Percentiles rank a stretch among this genome's conserved stretches.
phyloP scores from a whole-genome alignment of 1,140 invertebrate species.

The Ceratina australensis region DNA sequence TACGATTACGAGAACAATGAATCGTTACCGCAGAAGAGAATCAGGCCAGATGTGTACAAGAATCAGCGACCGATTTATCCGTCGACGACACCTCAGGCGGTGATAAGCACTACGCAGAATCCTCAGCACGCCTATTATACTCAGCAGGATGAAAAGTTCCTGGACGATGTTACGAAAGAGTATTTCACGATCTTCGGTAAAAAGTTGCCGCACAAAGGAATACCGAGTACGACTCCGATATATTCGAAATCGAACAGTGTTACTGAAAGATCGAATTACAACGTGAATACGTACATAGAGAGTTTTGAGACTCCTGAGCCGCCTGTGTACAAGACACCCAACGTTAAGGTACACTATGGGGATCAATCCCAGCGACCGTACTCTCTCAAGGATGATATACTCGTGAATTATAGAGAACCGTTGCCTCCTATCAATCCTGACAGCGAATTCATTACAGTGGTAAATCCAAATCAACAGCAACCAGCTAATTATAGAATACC shows the following conservation, averaged over 20 bases:
- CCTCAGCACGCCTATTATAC: conserved; percentile 86
- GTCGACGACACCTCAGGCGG: conserved; percentile 54
- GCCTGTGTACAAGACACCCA: conserved; percentile 74
- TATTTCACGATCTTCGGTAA: conserved; percentile 89
- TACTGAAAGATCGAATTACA: conserved; percentile 75
- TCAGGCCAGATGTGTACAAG: conserved; percentile 47
- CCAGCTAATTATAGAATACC: conserved; percentile 49
- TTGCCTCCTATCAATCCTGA: conserved; percentile 83
- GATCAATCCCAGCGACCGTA: conserved; percentile 74
- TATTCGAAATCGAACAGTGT: conserved; percentile 78
- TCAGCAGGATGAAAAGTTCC: conserved; percentile 84
- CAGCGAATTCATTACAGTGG: conserved; percentile 82
- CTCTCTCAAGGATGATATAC: conserved; percentile 81
- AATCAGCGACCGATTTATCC: conserved; percentile 44
- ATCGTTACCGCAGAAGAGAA: conserved; percentile 31
- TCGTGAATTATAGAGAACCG: conserved; percentile 82
- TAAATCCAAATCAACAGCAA: conserved; percentile 57
- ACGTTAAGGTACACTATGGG: conserved; percentile 73
- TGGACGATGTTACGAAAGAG: conserved; percentile 88
- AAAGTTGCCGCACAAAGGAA: conserved; percentile 80
- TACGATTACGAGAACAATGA: conserved; percentile 67
- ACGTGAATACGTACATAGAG: conserved; percentile 55
- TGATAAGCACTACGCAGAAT: conserved; percentile 81
- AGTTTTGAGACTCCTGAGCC: conserved; percentile 69
- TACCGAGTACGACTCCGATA: conserved; percentile 79